Conservation (phyloP, 2,113 vertebrate genomes). For the Prochilodus magdalenae region DNA sequence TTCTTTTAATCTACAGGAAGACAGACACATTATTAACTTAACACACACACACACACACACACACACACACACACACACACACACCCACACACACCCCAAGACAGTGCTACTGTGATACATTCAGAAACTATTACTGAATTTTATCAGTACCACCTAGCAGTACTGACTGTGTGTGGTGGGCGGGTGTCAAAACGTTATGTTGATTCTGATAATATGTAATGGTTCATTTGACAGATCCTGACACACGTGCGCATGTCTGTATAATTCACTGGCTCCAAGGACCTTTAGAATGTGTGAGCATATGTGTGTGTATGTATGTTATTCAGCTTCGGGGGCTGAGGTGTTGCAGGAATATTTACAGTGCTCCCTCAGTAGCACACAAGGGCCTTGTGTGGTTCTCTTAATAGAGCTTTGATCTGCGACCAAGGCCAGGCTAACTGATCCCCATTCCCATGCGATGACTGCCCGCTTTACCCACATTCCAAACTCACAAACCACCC, state of each 20-base stretch:
- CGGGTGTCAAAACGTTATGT: background rate
- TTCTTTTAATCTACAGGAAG: background rate
- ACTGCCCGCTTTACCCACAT: conserved; percentile 17
- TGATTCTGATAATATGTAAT: conserved; percentile 7
- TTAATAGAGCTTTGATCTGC: conserved; percentile 74
- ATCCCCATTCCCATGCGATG: conserved; percentile 61
- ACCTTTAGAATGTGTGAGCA: background rate
- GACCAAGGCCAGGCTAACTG: conserved; percentile 56
- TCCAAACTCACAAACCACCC: conserved; percentile 2
- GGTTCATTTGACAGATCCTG: conserved; percentile 44
- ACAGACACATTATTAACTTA: no score
- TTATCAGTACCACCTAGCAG: background rate
- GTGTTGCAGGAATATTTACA: conserved; percentile 65
- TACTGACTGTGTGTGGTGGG: conserved; percentile 19
- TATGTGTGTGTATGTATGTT: background rate
- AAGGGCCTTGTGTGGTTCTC: conserved; percentile 63
- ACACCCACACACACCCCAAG: no score
- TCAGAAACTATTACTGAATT: background rate
- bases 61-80: no score
- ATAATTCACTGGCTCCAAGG: conserved; percentile 25
- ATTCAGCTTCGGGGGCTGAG: conserved; percentile 57
- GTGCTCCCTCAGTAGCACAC: conserved; percentile 52
- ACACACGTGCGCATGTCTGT: conserved; percentile 60
- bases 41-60: no score
- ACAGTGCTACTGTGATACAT: background rate